A percentile compares a stretch with the other conserved stretches of the same genome.
These are phyloP conservation scores for Apodemia hepburni DNA, from an alignment of 2,888 invertebrate species.

Conservation along the genomic window DNA sequence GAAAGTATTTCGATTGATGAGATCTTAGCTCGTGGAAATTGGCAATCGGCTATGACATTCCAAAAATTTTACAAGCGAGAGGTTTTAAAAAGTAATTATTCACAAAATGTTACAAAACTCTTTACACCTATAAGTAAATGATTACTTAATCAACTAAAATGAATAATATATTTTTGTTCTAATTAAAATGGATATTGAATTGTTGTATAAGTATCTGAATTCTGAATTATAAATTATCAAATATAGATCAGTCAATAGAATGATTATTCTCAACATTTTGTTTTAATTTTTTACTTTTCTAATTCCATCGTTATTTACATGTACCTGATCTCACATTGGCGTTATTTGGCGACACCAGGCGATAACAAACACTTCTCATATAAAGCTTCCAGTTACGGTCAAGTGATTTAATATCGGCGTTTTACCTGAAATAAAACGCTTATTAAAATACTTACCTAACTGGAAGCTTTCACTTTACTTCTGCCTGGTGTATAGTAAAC, in stretches of 20 bases:
- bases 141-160: neutral
- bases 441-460: slow-evolving; percentile 8
- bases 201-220: no score
- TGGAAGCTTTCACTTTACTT: slow-evolving; percentile 11
- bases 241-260: no score
- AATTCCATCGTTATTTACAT: no score
- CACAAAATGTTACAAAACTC: neutral
- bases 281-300: neutral
- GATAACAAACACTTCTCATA: slow-evolving; percentile 22
- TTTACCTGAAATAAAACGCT: slow-evolving; percentile 14
- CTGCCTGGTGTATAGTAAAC: slow-evolving; percentile 20
- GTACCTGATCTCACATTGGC: no score
- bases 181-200: no score
- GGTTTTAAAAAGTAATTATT: neutral
- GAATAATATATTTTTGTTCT: no score
- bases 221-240: no score
- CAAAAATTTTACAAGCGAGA: neutral
- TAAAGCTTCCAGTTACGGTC: slow-evolving; percentile 22
- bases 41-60: slow-evolving; percentile 20
- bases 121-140: neutral
- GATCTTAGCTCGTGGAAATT: slow-evolving; percentile 20
- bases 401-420: slow-evolving; percentile 25
- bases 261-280: neutral
- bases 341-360: slow-evolving; percentile 19
- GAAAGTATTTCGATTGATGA: slow-evolving; percentile 17